Evolutionary conservation across 35 echinoderm and acorn worm genomes (phyloP), one percentile per base, ranked within the genome.

Genomic region (Strongylocentrotus purpuratus): DNA sequence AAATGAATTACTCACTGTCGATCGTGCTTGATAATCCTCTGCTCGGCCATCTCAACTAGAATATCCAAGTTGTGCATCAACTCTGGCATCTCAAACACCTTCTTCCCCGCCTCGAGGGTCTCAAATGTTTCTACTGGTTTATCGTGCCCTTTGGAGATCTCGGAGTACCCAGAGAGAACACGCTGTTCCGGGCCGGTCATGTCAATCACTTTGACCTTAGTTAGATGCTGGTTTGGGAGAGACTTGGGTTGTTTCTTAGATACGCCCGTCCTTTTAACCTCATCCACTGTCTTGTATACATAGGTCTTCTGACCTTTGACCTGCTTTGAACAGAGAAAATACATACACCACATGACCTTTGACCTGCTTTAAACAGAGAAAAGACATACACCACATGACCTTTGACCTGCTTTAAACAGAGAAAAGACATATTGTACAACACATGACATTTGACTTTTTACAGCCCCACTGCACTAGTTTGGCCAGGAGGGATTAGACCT

Each of bases 171-270:
- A 9, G 90, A 87, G 90, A 99, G 94, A 15, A 99, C 96, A 18
- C 96, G 93, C 96, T 99, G 95, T 87, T 99, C 98, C 22, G 95
- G 96, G 13, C 97, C 96, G 3, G 98, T 99, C 98, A 99, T 97
- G 89, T 99, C 98, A 48, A 99, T 99, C 8, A 99, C 98, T 60
- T 99, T 99, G 31, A 99, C 98, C 7, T 97, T 96, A 31, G 95
- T 71, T 7, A 98, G 95, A 31, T 59, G 25, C 0, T 61, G 31
- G 28, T 96, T 94, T 2, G 95, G 55, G 7, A 90, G 86, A 4
- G 70, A 25, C 47, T 55, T 91, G 18, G 93, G 95, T 32, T 85
- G 50, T 92, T 97, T 97, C 58, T 96, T 97, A 11, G 50, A 31
- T n/a, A 96, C 93, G 0, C 89, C 96, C 9, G 94, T 95, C 94